These are phyloP conservation scores for Melanerpes formicivorus DNA, from an alignment of 2,113 vertebrate genomes.

Conservation along the genomic window DNA sequence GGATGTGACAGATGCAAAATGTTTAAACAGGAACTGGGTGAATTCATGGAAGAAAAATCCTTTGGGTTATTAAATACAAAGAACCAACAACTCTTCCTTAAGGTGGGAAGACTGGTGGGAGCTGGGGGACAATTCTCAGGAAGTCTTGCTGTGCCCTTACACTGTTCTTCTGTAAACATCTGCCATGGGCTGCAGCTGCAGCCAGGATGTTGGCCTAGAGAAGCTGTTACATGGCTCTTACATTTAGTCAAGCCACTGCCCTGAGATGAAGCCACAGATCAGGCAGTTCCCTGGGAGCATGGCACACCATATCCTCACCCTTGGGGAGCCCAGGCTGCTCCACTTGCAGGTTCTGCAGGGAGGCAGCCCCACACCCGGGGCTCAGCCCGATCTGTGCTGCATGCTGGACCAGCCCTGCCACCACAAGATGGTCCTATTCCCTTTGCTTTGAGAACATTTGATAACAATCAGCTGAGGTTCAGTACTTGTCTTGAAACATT, in stretches of 20 bases:
- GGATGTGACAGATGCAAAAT: slow-evolving; percentile 54
- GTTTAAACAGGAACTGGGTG: slow-evolving; percentile 48
- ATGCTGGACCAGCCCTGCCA: accelerated
- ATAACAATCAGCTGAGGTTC: not conserved
- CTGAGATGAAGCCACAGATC: not conserved
- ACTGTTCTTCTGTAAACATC: not conserved
- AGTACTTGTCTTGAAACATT: not conserved
- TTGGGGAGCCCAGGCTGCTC: accelerated
- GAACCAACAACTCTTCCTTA: slow-evolving; percentile 2
- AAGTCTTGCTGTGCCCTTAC: not conserved
- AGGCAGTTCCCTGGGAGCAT: not conserved
- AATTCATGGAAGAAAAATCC: slow-evolving; percentile 64
- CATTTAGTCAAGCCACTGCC: accelerated
- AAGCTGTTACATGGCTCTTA: not conserved
- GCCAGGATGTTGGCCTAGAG: not conserved
- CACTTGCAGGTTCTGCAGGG: not conserved
- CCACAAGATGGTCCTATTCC: not conserved
- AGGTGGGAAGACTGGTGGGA: not conserved
- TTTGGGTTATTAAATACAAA: slow-evolving; percentile 30
- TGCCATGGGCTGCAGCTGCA: not conserved
- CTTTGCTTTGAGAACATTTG: not conserved
- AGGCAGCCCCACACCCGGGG: accelerated
- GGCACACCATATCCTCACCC: not conserved
- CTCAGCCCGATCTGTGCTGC: not conserved
- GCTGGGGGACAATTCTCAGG: not conserved